Evolutionary conservation across 2,888 invertebrate species (phyloP), one percentile per base, ranked within the genome.

Genomic region (Reticulitermes lucifugus): DNA sequence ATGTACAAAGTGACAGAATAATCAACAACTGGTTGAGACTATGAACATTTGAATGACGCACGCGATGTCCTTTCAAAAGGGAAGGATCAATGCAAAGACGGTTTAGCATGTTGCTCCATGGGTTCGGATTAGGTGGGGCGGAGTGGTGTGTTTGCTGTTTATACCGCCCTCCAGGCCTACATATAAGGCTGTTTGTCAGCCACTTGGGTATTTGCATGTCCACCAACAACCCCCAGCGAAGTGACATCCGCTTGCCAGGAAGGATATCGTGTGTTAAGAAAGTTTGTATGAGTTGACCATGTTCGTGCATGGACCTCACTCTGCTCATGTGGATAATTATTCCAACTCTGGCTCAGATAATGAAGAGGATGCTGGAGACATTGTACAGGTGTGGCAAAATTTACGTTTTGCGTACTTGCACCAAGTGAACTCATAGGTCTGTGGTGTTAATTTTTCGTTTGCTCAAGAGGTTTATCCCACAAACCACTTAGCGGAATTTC

Each of bases 301-400:
- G 86, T 86, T 86, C 73, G 84, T 86, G 51, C 84, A 75, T 14
- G 86, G 86, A 18, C 86, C 86, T 4, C 86, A 84, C 71, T 43
- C 65, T 1, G 70, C 51, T 25, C 77, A 41, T 41, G 82, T 71
- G n/a, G 84, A 82, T 18, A 70, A 82, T 22, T 41, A 71, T n/a
- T 83, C 79, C 12, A 73, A 43, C 55, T 77, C 77, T 21, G 43
- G 35, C 22, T 73, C 59, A 7, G 79, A 73, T 1, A 65, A n/a
- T 12, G 84, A 84, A 22, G 86, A 86, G 18, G 84, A 86, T 82
- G 84, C 55, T 43, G 86, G 83, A 12, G 83, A 84, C 21, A 70
- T 86, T 55, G 84, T 86, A 41, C 84, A 84, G 86, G 86, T 86
- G 65, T n/a, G 65, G 12, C 65, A 65, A n/a, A 65, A 9, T 18